phyloP scores from a whole-genome alignment of 1,140 invertebrate species.

The Procambarus clarkii region DNA sequence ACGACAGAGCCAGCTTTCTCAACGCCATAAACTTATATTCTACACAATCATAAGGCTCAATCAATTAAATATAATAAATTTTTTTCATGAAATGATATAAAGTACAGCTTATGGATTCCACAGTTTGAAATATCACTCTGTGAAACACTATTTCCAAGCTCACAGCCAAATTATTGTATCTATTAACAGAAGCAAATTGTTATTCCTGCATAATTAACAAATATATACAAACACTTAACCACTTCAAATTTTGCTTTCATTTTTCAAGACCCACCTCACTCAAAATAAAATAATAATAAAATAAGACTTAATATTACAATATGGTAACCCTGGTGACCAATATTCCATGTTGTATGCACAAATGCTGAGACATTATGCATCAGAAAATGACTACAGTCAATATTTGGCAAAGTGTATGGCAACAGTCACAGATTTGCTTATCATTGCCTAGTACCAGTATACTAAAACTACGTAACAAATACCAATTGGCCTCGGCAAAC shows the following conservation, averaged over 20 bases:
- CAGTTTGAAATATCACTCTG: constrained; percentile 4
- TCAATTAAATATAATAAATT: not conserved
- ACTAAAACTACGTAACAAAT: too few species aligned
- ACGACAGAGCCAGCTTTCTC: not conserved
- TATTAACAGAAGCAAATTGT: constrained; percentile 49
- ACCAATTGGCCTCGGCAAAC: too few species aligned
- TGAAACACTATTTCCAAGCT: constrained; percentile 40
- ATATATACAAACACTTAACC: constrained; percentile 33
- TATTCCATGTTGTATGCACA: constrained; percentile 25
- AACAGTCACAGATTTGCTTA: not conserved
- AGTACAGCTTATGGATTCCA: not conserved
- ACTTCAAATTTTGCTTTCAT: constrained; percentile 24
- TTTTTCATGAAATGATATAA: not conserved
- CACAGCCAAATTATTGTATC: constrained; percentile 50
- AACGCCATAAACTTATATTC: not conserved
- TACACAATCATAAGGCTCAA: constrained; percentile 19
- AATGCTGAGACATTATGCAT: constrained; percentile 1
- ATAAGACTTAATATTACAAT: constrained; percentile 44
- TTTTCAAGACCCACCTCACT: constrained; percentile 14
- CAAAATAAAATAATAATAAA: constrained; percentile 24
- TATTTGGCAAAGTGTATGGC: not conserved
- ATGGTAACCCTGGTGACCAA: constrained; percentile 40
- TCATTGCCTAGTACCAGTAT: not conserved
- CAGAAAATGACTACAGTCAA: not conserved
- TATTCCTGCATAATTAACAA: constrained; percentile 40